Percentiles rank a stretch among this genome's conserved stretches.
These are phyloP conservation scores for Neodontobutis hainanensis DNA, from an alignment of 2,113 vertebrate genomes.

Conservation along the genomic window DNA sequence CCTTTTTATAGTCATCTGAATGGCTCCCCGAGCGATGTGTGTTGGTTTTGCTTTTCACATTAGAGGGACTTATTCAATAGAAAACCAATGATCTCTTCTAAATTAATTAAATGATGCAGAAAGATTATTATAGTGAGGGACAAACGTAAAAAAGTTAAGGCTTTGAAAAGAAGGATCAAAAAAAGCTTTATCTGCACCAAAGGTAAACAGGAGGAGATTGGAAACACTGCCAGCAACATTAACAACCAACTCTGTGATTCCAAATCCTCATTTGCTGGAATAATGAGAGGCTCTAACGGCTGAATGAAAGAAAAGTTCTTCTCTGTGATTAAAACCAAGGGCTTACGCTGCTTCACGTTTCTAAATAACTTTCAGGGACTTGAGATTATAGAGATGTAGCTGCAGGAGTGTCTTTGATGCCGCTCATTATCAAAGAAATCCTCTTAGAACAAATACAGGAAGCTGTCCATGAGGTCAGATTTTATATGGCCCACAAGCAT, in stretches of 20 bases:
- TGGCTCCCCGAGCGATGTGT: slow-evolving; percentile 46
- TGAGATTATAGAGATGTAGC: slow-evolving; percentile 31
- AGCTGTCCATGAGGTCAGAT: slow-evolving; percentile 7
- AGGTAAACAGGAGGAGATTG: slow-evolving; percentile 55
- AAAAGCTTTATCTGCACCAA: slow-evolving; percentile 55
- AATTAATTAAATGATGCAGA: slow-evolving; percentile 13
- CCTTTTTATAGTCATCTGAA: slow-evolving; percentile 38
- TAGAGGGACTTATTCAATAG: neutral
- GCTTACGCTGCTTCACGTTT: slow-evolving; percentile 32
- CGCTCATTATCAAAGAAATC: slow-evolving; percentile 22
- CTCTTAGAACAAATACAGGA: slow-evolving; percentile 20
- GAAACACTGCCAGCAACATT: slow-evolving; percentile 41
- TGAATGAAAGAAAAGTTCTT: slow-evolving; percentile 45
- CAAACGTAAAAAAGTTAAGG: slow-evolving; percentile 36
- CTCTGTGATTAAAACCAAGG: slow-evolving; percentile 41
- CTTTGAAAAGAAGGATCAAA: slow-evolving; percentile 68
- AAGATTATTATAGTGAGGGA: slow-evolving; percentile 45
- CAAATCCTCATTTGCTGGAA: slow-evolving; percentile 62
- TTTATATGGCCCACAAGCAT: neutral
- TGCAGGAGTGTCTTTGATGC: slow-evolving; percentile 4
- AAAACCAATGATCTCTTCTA: slow-evolving; percentile 18
- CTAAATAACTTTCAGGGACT: slow-evolving; percentile 44
- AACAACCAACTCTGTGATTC: slow-evolving; percentile 38
- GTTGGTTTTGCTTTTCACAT: slow-evolving; percentile 13
- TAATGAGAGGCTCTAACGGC: slow-evolving; percentile 40